A percentile compares a stretch with the other conserved stretches of the same genome.
These are phyloP conservation scores for Andrena bucephala DNA, from an alignment of 2,888 invertebrate genomes.

Conservation along the genomic window DNA sequence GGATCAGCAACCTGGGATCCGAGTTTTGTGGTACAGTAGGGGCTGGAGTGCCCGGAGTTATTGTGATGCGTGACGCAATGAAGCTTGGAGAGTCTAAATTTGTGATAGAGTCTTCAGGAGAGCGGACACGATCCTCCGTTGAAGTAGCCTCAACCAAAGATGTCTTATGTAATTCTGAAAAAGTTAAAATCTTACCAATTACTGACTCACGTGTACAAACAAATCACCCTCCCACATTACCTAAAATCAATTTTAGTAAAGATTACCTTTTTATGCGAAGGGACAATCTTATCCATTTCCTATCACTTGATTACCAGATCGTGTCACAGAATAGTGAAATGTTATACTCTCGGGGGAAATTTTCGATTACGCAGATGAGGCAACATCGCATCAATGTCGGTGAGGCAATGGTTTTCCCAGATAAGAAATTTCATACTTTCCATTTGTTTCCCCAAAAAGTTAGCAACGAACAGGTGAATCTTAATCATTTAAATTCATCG, in stretches of 20 bases:
- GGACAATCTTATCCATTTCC: conserved; percentile 3
- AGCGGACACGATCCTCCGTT: background rate
- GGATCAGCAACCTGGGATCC: conserved; percentile 6
- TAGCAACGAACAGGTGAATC: background rate
- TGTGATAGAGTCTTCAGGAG: background rate
- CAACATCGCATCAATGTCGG: background rate
- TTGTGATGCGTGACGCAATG: background rate
- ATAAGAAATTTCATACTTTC: background rate
- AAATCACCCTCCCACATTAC: background rate
- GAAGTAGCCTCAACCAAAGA: background rate
- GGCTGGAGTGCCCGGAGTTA: background rate
- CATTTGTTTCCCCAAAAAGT: background rate
- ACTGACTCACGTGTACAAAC: background rate
- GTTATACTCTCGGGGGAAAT: too few relatives aligned
- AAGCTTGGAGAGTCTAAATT: background rate
- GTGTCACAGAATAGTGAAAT: background rate
- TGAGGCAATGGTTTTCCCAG: conserved; percentile 14
- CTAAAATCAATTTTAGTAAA: background rate
- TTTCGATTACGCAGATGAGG: background rate
- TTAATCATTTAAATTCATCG: background rate
- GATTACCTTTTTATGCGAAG: background rate
- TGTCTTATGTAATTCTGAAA: background rate
- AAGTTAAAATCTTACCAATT: background rate
- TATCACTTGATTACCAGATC: background rate
- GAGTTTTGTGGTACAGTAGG: background rate